These are phyloP conservation scores for Cherax destructor DNA, from an alignment of 1,140 invertebrate species.

Conservation along the genomic window DNA sequence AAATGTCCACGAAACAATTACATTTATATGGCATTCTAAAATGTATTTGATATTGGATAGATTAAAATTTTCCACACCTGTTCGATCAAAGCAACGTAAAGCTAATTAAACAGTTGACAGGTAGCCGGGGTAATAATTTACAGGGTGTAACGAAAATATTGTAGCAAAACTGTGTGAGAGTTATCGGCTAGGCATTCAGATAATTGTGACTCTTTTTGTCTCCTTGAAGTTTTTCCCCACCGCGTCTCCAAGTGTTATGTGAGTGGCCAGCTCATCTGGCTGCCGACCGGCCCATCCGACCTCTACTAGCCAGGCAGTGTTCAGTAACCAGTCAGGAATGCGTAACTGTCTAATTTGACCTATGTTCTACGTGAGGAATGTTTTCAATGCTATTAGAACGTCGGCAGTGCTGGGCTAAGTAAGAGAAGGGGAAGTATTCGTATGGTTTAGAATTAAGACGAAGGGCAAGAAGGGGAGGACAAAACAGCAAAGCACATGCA, in stretches of 20 bases:
- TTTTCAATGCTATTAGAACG: too few species aligned
- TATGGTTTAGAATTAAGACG: too few species aligned
- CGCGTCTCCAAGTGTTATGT: background rate
- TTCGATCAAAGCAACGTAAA: slow-evolving; percentile 62
- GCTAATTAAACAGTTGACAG: slow-evolving; percentile 68
- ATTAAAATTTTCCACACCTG: slow-evolving; percentile 69
- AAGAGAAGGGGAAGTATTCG: too few species aligned
- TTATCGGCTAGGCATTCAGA: slow-evolving; percentile 42
- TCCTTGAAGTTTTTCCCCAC: background rate
- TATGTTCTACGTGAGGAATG: too few species aligned
- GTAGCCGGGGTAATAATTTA: slow-evolving; percentile 66
- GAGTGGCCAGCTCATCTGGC: too few species aligned
- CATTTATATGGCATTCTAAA: slow-evolving; percentile 65
- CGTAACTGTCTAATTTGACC: too few species aligned
- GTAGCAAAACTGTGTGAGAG: slow-evolving; percentile 35
- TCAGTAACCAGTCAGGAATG: too few species aligned
- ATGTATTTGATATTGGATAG: slow-evolving; percentile 68
- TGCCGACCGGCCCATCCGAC: too few species aligned
- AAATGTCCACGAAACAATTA: slow-evolving; percentile 63
- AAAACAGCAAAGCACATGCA: too few species aligned
- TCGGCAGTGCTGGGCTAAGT: too few species aligned
- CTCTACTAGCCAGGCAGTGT: too few species aligned
- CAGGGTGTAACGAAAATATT: slow-evolving; percentile 36
- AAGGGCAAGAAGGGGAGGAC: too few species aligned
- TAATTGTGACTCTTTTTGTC: background rate